Base-by-base conservation (phyloP, 64 coral and sea anemone species). In the Porites lutea region DNA sequence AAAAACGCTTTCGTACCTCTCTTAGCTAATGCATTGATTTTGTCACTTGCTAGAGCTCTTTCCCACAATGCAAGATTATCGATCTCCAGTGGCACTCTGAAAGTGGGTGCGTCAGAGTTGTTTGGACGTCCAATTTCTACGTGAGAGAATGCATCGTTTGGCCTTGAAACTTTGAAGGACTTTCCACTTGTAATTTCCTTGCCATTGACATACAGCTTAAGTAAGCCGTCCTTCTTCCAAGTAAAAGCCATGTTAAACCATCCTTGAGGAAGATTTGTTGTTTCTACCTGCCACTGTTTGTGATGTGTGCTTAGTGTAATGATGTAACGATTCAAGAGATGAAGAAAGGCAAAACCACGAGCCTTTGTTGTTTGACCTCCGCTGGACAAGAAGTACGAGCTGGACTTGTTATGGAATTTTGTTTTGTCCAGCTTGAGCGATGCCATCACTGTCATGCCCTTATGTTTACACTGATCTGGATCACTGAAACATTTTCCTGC, bases 401-500 rank as follows among this genome's bases (percentile, higher is more conserved):
- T 97, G 59, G 88, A 88, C 16, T 90, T 91, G 14, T 88, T 82
- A 23, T 88, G 86, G 9, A 97, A 50, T 3, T 82, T 48, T 64
- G 85, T 70, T 66, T 93, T 88, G 77, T 91, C 78, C n/a, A 97
- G 65, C 71, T 94, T 97, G 9, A 94, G 57, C 53, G 74, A 94
- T 3, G 88, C 43, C 69, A 90, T 91, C 1, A 97, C 61, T 7
- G 95, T 97, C 88, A 97, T 82, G 71, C 95, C 95, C 3, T 88
- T 82, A 88, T 86, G 71, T 62, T 91, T 91, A 54, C 95, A 97
- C 19, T 59, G 86, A 21, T 65, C 82, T 22, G 95, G 95, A 53
- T 97, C 92, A 66, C 95, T 97, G 66, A 94, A 97, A 58, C 95
- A 97, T 76, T 97, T 97, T 13, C 95, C 95, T 97, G 16, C 15